Evolutionary conservation across 2,888 invertebrate genomes (phyloP).

Genomic region (Abscondita cerata): DNA sequence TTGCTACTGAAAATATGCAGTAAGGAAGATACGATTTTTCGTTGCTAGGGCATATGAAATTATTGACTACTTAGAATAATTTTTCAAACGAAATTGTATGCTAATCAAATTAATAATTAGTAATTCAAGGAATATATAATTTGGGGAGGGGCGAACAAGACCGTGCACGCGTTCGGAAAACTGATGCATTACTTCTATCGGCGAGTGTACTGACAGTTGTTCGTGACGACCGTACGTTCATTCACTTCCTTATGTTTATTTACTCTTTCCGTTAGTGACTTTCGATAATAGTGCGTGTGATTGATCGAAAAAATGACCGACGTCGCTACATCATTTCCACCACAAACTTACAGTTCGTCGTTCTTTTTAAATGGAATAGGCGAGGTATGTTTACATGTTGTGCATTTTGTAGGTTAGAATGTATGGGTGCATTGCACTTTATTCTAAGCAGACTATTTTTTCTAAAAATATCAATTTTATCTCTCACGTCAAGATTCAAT

Average conservation of each 20-base stretch:
- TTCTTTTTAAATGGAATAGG: conserved; percentile 51
- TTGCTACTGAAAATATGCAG: too few relatives aligned
- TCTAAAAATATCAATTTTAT: conserved; percentile 3
- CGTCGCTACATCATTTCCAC: conserved; percentile 53
- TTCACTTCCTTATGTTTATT: conserved; percentile 14
- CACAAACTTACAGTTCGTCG: conserved; percentile 56
- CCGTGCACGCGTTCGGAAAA: conserved; percentile 7
- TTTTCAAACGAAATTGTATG: too few relatives aligned
- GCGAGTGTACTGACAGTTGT: conserved; percentile 4
- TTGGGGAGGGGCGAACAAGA: conserved; percentile 17
- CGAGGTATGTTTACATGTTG: conserved; percentile 18
- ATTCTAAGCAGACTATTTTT: not conserved
- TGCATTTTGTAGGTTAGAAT: conserved; percentile 21
- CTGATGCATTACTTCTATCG: not conserved
- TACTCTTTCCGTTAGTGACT: conserved; percentile 6
- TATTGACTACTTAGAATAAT: too few relatives aligned
- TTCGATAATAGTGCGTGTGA: not conserved
- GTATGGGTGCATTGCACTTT: not conserved
- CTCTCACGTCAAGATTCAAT: not conserved
- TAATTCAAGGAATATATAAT: not conserved
- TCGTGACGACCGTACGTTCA: conserved; percentile 8
- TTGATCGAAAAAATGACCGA: conserved; percentile 34
- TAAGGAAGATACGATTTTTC: too few relatives aligned
- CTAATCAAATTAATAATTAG: not conserved
- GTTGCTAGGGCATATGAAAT: too few relatives aligned